Percentiles rank a stretch among this genome's conserved stretches.
phyloP scores from a whole-genome alignment of 2,797 vertebrate genomes.

The Mallotus villosus region DNA sequence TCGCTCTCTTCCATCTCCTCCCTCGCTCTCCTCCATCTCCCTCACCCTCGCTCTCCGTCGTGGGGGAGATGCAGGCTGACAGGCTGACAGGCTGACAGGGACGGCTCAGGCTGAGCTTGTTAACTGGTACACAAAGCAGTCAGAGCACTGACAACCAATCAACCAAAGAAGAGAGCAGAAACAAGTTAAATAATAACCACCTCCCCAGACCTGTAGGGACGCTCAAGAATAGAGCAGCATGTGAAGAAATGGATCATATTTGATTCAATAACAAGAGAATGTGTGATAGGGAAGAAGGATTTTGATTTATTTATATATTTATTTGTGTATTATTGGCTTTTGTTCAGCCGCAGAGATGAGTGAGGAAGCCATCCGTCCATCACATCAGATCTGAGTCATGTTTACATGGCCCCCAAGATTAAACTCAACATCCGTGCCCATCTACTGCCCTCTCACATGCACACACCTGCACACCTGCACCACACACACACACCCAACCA shows the following conservation, averaged over 20 bases:
- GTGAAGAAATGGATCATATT: background rate
- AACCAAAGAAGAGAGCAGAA: background rate
- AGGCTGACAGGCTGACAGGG: slow-evolving; percentile 47
- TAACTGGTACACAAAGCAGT: slow-evolving; percentile 11
- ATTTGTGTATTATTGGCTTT: background rate
- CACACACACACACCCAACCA: too few species aligned
- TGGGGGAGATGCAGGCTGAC: slow-evolving; percentile 19
- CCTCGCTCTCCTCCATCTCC: background rate
- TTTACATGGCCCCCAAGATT: background rate
- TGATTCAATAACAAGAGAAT: background rate
- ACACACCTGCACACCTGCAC: background rate
- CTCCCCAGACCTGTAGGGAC: too few species aligned
- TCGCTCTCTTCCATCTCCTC: slow-evolving; percentile 15
- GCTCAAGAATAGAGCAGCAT: background rate
- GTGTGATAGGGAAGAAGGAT: too few species aligned
- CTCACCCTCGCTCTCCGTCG: background rate
- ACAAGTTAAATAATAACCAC: background rate
- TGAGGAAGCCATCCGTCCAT: background rate
- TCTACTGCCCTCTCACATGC: background rate
- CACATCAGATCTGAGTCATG: background rate
- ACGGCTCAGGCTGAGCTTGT: slow-evolving; percentile 35
- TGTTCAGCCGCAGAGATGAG: background rate
- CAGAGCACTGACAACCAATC: background rate
- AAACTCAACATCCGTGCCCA: background rate
- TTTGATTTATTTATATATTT: background rate